phyloP scores from a whole-genome alignment of 1,140 invertebrate species.

The Bombus picipes region DNA sequence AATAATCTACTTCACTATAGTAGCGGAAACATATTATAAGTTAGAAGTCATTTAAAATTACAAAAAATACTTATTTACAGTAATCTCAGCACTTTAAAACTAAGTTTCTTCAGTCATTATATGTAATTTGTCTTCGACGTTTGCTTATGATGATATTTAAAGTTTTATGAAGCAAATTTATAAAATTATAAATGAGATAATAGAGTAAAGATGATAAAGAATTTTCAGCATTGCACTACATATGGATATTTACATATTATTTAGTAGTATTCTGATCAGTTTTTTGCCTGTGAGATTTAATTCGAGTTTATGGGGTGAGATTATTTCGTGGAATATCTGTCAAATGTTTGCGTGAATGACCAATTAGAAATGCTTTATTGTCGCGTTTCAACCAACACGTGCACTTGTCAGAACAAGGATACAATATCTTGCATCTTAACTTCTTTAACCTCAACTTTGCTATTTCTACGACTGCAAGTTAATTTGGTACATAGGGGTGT shows the following conservation, averaged over 20 bases:
- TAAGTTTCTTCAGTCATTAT: conserved; percentile 16
- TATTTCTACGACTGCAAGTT: conserved; percentile 62
- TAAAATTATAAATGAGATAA: not conserved
- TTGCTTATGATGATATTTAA: not conserved
- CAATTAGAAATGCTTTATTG: conserved; percentile 80
- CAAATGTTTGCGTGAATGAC: conserved; percentile 82
- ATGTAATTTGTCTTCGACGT: not conserved
- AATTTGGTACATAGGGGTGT: conserved; percentile 50
- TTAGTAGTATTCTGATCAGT: conserved; percentile 75
- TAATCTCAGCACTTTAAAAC: not conserved
- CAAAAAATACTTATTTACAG: conserved; percentile 29
- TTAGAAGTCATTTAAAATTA: conserved; percentile 28
- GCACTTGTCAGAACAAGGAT: conserved; percentile 82
- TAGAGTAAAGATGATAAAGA: conserved; percentile 17
- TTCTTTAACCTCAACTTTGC: conserved; percentile 56
- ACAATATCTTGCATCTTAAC: conserved; percentile 56
- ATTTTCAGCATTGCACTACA: not conserved
- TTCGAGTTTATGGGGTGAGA: conserved; percentile 70
- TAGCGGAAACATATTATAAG: not conserved
- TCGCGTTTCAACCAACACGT: conserved; percentile 79
- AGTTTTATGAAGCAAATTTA: not conserved
- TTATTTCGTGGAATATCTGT: conserved; percentile 72
- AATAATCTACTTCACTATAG: not conserved
- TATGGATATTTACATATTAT: too few species aligned
- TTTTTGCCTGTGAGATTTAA: conserved; percentile 83